These are phyloP conservation scores for Solenopsis fugax DNA, from an alignment of 1,140 invertebrate genomes.

Conservation along the genomic window DNA sequence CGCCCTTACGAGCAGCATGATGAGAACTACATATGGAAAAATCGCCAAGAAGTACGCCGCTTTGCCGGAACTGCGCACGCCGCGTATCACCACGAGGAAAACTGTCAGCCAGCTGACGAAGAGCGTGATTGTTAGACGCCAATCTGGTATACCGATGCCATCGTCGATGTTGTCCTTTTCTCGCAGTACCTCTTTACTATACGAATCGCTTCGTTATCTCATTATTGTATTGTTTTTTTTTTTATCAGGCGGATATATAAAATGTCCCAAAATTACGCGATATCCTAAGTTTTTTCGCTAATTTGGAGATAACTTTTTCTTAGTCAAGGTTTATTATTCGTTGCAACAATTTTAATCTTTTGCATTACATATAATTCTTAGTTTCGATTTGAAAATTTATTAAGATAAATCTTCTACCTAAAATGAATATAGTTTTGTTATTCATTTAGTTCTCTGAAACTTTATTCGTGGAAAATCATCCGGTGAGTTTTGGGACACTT, in stretches of 20 bases:
- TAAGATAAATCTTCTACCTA: background rate
- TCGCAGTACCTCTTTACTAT: slow-evolving; percentile 90
- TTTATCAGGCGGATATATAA: background rate
- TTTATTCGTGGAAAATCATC: background rate
- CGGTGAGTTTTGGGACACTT: background rate
- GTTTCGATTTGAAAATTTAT: background rate
- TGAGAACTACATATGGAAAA: slow-evolving; percentile 95
- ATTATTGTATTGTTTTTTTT: background rate
- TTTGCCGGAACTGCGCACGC: slow-evolving; percentile 89
- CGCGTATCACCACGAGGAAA: slow-evolving; percentile 89
- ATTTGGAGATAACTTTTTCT: background rate
- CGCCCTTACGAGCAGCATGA: slow-evolving; percentile 91
- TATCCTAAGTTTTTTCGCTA: background rate
- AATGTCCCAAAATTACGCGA: background rate
- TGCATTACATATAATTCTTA: background rate
- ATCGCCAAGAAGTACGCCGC: slow-evolving; percentile 93
- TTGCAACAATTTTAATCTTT: background rate
- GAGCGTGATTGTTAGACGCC: slow-evolving; percentile 91
- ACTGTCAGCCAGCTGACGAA: slow-evolving; percentile 92
- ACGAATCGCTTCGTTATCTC: slow-evolving; percentile 76
- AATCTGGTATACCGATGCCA: slow-evolving; percentile 91
- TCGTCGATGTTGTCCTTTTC: slow-evolving; percentile 90
- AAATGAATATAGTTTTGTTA: background rate
- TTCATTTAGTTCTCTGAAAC: background rate
- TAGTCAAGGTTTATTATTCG: background rate